Evolutionary conservation across 2,888 invertebrate genomes (phyloP), one percentile per base, ranked within the genome.

Genomic region (Ornithoptera alexandrae): DNA sequence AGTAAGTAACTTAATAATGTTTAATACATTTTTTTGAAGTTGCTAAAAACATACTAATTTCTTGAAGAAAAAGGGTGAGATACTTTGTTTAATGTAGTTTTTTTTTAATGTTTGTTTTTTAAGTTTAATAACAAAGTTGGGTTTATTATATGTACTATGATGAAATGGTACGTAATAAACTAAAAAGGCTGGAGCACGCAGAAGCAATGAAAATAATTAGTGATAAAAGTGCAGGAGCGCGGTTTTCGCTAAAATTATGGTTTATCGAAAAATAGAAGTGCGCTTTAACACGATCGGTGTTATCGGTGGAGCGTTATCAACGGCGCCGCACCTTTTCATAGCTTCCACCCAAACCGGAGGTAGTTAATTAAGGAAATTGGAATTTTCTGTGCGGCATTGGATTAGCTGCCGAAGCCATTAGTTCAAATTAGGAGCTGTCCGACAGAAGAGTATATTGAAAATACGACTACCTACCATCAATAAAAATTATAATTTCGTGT

Each of bases 291-390:
- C 87, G 86, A 89, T 88, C 83, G 83, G 82, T 84, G 81, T 81
- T 84, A 87, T 85, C 85, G 89, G 77, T 78, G 77, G 79, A 83
- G 82, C 85, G 86, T 85, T 88, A 86, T 84, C 83, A 81, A 79
- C 79, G 73, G 73, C 71, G 89, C 91, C 92, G 79, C 92, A 86
- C 92, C 92, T 90, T 78, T 85, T 82, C 84, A 84, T 82, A 79
- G 84, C 83, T 82, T 81, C 83, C 80, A 81, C 84, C 86, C 85
- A 85, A 90, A 86, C 87, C 82, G 77, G 82, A 78, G 82, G 83
- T 83, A 83, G 87, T 92, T 92, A 91, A 92, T 92, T 92, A 92
- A 90, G 89, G 90, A 92, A 92, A 92, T 92, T 92, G 92, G 88
- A 88, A 86, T 90, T 92, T 92, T 91, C 87, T 89, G 85, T 83